These are phyloP conservation scores for Oreortyx pictus DNA, from an alignment of 2,797 vertebrate species.

Conservation along the genomic window DNA sequence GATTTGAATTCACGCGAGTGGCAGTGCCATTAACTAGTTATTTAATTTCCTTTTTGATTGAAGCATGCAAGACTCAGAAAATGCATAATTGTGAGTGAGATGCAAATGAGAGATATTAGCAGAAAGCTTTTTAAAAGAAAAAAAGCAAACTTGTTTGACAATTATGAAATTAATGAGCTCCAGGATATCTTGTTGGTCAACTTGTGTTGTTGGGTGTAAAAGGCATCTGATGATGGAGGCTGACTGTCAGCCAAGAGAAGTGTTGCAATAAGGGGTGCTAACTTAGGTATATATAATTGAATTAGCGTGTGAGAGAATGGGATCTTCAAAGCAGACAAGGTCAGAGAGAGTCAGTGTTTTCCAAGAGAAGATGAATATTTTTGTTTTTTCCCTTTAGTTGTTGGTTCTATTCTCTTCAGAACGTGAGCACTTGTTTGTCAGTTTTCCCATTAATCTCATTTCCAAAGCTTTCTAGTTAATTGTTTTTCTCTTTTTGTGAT, in stretches of 20 bases:
- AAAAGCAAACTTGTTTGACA: not conserved
- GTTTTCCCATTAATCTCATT: not conserved
- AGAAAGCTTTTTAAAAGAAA: not conserved
- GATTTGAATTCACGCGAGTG: constrained; percentile 51
- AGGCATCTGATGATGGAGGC: not conserved
- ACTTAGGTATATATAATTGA: not conserved
- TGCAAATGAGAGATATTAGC: constrained; percentile 18
- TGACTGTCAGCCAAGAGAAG: not conserved
- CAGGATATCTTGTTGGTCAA: not conserved
- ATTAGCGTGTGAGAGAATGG: not conserved
- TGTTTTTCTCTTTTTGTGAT: not conserved
- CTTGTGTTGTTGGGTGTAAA: not conserved
- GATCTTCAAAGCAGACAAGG: not conserved
- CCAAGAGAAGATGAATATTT: not conserved
- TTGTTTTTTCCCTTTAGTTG: not conserved
- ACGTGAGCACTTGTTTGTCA: not conserved
- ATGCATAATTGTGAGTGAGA: constrained; percentile 50
- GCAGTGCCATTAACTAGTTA: constrained; percentile 57
- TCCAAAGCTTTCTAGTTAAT: not conserved
- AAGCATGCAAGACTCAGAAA: constrained; percentile 32
- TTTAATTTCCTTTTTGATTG: constrained; percentile 68
- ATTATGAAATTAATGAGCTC: not conserved
- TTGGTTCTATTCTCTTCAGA: not conserved
- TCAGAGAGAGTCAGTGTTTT: not conserved
- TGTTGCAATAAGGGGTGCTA: not conserved